These are phyloP conservation scores for Halocynthia aurantium DNA, from an alignment of 23 tunicate species.

Conservation along the genomic window DNA sequence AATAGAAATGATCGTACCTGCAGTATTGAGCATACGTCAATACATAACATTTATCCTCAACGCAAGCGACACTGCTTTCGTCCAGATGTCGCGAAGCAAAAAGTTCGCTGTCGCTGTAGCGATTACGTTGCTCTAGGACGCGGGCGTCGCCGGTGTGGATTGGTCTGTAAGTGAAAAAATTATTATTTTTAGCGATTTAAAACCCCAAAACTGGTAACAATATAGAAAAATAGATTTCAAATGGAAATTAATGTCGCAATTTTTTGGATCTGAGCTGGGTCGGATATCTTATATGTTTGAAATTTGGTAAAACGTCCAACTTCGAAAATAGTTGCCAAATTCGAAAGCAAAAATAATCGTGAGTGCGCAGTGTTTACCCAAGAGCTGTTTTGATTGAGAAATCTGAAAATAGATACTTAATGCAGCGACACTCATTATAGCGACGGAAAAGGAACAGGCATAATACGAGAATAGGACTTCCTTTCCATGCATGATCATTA, in stretches of 20 bases:
- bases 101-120: slow-evolving; percentile 39
- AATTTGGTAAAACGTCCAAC: too few species aligned
- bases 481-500: too few species aligned
- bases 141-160: slow-evolving; percentile 57
- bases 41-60: slow-evolving; percentile 76
- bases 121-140: background rate
- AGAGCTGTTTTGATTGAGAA: too few species aligned
- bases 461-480: too few species aligned
- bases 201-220: background rate
- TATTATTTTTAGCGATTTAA: background rate
- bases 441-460: too few species aligned
- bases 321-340: too few species aligned
- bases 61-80: slow-evolving; percentile 79
- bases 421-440: too few species aligned
- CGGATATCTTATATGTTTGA: too few species aligned
- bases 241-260: background rate
- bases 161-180: slow-evolving; percentile 38
- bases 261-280: too few species aligned
- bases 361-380: too few species aligned
- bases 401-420: too few species aligned
- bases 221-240: background rate
- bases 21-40: slow-evolving; percentile 58
- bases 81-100: slow-evolving; percentile 80
- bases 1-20: slow-evolving; percentile 32
- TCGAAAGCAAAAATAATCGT: too few species aligned